Base-by-base conservation (phyloP, 2,888 invertebrate species). In the Seladonia tumulorum region DNA sequence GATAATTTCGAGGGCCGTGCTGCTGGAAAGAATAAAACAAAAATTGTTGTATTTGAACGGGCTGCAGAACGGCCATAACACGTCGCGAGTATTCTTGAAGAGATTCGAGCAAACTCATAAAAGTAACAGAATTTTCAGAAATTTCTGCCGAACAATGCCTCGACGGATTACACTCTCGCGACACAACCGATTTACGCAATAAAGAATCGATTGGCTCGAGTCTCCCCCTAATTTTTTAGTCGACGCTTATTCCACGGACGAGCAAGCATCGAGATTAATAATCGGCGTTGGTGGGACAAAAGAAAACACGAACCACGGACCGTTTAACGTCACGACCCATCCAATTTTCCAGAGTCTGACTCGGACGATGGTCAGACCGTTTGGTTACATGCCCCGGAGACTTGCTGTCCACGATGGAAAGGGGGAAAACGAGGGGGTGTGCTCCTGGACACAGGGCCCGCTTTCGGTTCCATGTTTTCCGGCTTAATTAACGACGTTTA, bases 311-410 rank as follows among this genome's bases (percentile, higher is more conserved):
- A 70, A 78, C 35, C 68, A 71, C 25, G 75, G 10, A 39, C 66
- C 74, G 57, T 87, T 90, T 87, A 89, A 90, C 82, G 84, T 89
- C 85, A 81, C 71, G 85, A 88, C 81, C 87, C 91, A 91, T 91
- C 90, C 92, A 92, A 93, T 92, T 92, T 92, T 90, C 89, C 90
- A 87, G 89, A 79, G 89, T 91, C 90, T 91, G 92, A 92, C 90
- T 87, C 89, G 87, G 85, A 77, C 83, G 83, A 85, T 83, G 90
- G 91, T 91, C 90, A 90, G 83, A 81, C 79, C 57, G 49, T 57
- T 82, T 82, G 73, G 85, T 79, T 80, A 35, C 45, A 70, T 87
- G 88, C 83, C 86, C 84, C 45, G 77, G 49, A 90, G 89, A 80
- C 81, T 49, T 22, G 78, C 75, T 49, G 66, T 66, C 18, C 60